A percentile compares a stretch with the other conserved stretches of the same genome.
Conservation (phyloP, 2,113 vertebrate genomes). For the Psilopsiagon aymara region DNA sequence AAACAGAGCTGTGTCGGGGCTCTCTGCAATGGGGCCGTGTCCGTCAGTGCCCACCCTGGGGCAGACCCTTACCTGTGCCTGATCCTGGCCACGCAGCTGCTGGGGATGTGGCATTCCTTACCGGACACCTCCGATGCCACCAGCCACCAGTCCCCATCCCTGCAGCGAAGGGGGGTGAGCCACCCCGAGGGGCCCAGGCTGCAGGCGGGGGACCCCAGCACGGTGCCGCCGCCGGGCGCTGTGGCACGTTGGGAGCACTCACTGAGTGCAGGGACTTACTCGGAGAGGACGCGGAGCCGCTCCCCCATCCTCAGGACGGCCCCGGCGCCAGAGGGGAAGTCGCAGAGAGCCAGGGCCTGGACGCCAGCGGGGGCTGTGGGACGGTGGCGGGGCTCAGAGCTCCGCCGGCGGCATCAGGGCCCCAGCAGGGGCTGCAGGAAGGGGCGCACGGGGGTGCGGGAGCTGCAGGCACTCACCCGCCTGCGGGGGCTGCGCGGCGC, state of each 20-base stretch:
- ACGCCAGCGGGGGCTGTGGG: conserved; percentile 48
- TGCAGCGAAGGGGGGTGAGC: neutral
- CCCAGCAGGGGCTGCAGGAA: accelerated
- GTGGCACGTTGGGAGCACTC: accelerated
- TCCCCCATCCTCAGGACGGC: conserved; percentile 79
- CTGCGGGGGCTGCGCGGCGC: accelerated
- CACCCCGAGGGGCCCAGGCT: neutral
- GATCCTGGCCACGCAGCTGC: conserved; percentile 80
- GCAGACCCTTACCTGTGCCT: conserved; percentile 72
- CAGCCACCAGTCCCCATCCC: conserved; percentile 84
- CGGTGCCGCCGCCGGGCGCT: accelerated
- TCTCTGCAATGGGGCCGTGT: accelerated
- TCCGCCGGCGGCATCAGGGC: neutral
- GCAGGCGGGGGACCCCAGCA: too few species aligned
- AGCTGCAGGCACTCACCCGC: neutral
- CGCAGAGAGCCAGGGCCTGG: conserved; percentile 77
- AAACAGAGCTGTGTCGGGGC: too few species aligned
- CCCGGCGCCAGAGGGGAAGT: conserved; percentile 71
- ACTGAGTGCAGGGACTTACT: conserved; percentile 66
- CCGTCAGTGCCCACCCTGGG: accelerated
- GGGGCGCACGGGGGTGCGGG: accelerated
- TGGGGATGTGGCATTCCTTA: conserved; percentile 78
- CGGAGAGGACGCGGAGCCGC: conserved; percentile 75
- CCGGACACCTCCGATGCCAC: conserved; percentile 78
- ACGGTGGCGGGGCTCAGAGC: neutral